Conservation (phyloP, 2,113 vertebrate species). For the Sapajus apella region DNA sequence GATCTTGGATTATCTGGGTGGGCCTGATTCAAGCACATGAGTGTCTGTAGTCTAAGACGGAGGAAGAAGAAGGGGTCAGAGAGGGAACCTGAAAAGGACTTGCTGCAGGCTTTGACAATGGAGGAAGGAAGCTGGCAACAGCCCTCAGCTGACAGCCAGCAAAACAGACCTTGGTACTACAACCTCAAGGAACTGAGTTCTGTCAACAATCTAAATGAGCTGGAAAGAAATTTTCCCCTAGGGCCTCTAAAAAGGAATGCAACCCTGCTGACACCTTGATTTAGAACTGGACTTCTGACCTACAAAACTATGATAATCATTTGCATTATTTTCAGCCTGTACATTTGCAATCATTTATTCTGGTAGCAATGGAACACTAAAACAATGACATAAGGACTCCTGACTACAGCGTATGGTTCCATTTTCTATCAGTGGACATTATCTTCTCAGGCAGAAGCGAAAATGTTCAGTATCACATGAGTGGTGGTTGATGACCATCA, state of each 20-base stretch:
- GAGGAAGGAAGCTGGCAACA: not conserved
- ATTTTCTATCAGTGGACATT: not conserved
- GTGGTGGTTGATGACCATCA: not conserved
- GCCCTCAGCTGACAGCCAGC: not conserved
- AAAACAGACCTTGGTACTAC: slow-evolving; percentile 33
- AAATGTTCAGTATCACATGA: not conserved
- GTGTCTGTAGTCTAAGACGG: not conserved
- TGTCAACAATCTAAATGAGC: slow-evolving; percentile 45
- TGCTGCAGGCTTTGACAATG: not conserved
- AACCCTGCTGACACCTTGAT: slow-evolving; percentile 5
- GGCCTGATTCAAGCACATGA: not conserved
- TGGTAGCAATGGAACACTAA: not conserved
- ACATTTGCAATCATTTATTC: not conserved
- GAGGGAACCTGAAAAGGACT: not conserved
- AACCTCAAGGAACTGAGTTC: not conserved
- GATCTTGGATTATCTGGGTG: not conserved
- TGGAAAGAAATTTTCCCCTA: slow-evolving; percentile 4
- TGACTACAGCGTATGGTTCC: not conserved
- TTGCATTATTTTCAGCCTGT: not conserved
- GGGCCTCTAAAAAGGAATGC: slow-evolving; percentile 25
- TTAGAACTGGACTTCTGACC: slow-evolving; percentile 12
- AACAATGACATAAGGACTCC: not conserved
- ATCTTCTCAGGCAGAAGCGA: slow-evolving; percentile 9
- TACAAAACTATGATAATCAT: slow-evolving; percentile 29
- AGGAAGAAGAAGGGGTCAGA: not conserved